These are phyloP conservation scores for Smittia sp. DNA, from an alignment of 2,888 invertebrate genomes.

Conservation along the genomic window DNA sequence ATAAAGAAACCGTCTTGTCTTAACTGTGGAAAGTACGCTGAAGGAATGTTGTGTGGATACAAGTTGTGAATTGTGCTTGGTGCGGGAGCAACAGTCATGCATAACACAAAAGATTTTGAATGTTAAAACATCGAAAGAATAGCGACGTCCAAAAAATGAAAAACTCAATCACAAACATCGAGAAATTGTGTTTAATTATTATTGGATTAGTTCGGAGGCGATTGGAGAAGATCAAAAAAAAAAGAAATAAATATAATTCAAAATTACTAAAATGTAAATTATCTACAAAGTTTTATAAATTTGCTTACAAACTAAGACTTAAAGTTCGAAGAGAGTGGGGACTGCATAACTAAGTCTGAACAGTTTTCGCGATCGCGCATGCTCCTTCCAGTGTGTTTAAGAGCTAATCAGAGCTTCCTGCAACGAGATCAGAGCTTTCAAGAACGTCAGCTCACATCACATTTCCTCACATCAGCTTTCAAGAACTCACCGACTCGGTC, in stretches of 20 bases:
- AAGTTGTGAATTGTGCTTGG: constrained; percentile 56
- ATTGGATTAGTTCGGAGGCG: not conserved
- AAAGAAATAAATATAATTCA: constrained; percentile 17
- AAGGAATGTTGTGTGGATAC: constrained; percentile 55
- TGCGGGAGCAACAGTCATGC: constrained; percentile 51
- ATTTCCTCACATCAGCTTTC: constrained; percentile 79
- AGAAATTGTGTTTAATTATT: not conserved
- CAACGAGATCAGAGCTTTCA: constrained; percentile 94
- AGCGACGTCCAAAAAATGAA: not conserved
- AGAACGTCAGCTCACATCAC: too few species aligned
- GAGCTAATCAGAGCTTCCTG: constrained; percentile 97
- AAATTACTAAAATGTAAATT: constrained; percentile 30
- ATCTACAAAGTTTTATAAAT: not conserved
- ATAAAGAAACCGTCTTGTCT: constrained; percentile 45
- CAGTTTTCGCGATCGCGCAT: too few species aligned
- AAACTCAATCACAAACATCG: not conserved
- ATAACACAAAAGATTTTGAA: not conserved
- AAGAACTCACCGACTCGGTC: constrained; percentile 97
- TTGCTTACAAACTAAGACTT: not conserved
- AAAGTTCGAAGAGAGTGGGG: not conserved
- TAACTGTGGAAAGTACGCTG: constrained; percentile 52
- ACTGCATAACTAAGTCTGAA: not conserved
- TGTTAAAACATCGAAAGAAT: not conserved
- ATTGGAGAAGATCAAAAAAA: too few species aligned
- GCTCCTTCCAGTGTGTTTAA: constrained; percentile 87